Conservation (phyloP, 2,888 invertebrate genomes). For the Mystacides longicornis region DNA sequence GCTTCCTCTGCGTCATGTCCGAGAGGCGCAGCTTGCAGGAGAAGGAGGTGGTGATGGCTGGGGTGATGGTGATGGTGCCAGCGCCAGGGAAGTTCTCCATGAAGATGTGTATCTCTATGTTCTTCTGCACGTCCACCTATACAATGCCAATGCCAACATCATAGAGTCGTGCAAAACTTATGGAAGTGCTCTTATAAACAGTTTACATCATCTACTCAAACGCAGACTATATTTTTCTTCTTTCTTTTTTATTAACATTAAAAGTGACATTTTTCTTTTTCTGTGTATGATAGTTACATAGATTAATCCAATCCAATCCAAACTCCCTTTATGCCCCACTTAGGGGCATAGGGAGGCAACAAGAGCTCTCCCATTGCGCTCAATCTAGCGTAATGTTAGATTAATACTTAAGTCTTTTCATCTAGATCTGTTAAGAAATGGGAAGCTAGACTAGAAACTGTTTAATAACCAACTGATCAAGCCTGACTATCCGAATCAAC, state of each 20-base stretch:
- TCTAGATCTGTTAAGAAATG: too few species aligned
- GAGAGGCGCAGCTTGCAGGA: conserved; percentile 64
- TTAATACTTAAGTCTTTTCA: too few species aligned
- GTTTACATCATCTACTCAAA: neutral
- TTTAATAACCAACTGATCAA: too few species aligned
- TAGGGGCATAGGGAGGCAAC: too few species aligned
- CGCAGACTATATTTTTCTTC: neutral
- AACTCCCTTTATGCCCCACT: too few species aligned
- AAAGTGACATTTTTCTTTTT: too few species aligned
- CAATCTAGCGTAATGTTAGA: too few species aligned
- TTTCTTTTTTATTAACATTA: too few species aligned
- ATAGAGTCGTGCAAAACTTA: neutral
- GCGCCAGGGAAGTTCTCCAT: conserved; percentile 79
- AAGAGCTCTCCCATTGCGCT: too few species aligned
- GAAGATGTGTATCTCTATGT: conserved; percentile 65
- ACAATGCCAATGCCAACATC: conserved; percentile 9
- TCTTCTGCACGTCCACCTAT: conserved; percentile 64
- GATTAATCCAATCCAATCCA: too few species aligned
- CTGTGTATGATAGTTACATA: neutral
- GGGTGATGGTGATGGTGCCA: conserved; percentile 51
- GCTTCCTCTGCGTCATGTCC: conserved; percentile 63
- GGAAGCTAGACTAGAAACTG: too few species aligned
- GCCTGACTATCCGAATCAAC: too few species aligned
- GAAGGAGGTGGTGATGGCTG: conserved; percentile 46
- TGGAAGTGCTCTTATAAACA: neutral